Conservation (phyloP, 1,140 invertebrate genomes). For the Drosophila sechellia region DNA sequence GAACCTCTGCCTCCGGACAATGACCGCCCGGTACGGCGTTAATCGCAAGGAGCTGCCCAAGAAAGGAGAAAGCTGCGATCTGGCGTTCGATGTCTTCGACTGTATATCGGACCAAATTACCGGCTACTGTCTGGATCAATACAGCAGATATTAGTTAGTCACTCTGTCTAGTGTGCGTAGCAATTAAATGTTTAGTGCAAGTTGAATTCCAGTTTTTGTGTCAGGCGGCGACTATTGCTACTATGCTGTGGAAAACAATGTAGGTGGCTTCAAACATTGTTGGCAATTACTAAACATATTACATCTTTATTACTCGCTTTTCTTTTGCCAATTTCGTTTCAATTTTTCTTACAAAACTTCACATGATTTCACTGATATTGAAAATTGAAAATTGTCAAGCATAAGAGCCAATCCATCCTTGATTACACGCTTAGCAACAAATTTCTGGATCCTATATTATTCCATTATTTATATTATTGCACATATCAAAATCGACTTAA, state of each 20-base stretch:
- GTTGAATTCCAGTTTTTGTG: constrained; percentile 11
- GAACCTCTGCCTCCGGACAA: constrained; percentile 87
- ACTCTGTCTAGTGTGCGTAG: not conserved
- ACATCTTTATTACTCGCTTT: not conserved
- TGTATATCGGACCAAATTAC: constrained; percentile 90
- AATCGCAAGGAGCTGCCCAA: constrained; percentile 83
- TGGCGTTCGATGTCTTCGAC: constrained; percentile 90
- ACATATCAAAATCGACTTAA: too few species aligned
- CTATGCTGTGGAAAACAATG: not conserved
- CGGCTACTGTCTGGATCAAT: constrained; percentile 86
- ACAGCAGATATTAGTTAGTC: constrained; percentile 62
- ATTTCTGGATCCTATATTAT: too few species aligned
- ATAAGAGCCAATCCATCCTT: too few species aligned
- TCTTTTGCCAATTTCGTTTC: too few species aligned
- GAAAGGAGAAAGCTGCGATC: constrained; percentile 88
- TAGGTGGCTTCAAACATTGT: not conserved
- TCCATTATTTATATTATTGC: too few species aligned
- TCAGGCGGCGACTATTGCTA: not conserved
- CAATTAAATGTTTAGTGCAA: constrained; percentile 32
- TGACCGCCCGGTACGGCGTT: constrained; percentile 84
- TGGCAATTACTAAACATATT: not conserved
- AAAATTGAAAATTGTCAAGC: too few species aligned
- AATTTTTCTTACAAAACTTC: too few species aligned
- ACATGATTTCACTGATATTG: too few species aligned
- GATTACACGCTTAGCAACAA: too few species aligned